These are phyloP conservation scores for Stegana nigrithorax DNA, from an alignment of 2,888 invertebrate species.

Conservation along the genomic window DNA sequence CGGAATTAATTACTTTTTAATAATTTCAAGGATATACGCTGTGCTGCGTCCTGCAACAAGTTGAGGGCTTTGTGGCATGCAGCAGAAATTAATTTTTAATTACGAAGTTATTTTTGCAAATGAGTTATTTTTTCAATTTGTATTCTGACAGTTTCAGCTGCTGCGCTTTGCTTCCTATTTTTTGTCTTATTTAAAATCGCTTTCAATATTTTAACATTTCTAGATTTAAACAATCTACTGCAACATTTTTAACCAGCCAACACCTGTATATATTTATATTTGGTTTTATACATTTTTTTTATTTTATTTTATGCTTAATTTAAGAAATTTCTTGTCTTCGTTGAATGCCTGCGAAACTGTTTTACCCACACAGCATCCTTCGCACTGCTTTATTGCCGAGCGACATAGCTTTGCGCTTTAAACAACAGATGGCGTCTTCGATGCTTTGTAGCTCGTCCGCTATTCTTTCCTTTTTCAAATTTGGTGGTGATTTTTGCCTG, in stretches of 20 bases:
- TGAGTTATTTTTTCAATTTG: not conserved
- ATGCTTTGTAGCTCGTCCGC: too few relatives aligned
- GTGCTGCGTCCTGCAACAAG: not conserved
- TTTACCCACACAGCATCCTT: constrained; percentile 24
- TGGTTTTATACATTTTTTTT: not conserved
- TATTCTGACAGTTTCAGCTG: constrained; percentile 24
- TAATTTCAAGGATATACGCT: constrained; percentile 40
- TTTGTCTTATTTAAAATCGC: not conserved
- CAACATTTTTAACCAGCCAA: too few relatives aligned
- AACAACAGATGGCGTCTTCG: constrained; percentile 30
- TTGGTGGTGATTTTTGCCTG: not conserved
- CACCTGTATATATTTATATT: not conserved
- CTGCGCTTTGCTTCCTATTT: not conserved
- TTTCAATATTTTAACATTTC: too few relatives aligned
- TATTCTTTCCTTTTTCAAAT: not conserved
- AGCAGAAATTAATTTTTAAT: constrained; percentile 12
- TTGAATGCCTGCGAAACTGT: constrained; percentile 12
- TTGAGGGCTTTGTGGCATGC: constrained; percentile 12
- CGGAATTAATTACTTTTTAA: constrained; percentile 60
- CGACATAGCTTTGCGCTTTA: not conserved
- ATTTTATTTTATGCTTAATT: not conserved
- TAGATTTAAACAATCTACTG: constrained; percentile 2
- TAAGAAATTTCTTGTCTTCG: not conserved
- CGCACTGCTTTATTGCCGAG: not conserved
- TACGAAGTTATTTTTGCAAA: constrained; percentile 11